phyloP scores from a whole-genome alignment of 2,113 vertebrate species.

The Brachionichthys hirsutus region DNA sequence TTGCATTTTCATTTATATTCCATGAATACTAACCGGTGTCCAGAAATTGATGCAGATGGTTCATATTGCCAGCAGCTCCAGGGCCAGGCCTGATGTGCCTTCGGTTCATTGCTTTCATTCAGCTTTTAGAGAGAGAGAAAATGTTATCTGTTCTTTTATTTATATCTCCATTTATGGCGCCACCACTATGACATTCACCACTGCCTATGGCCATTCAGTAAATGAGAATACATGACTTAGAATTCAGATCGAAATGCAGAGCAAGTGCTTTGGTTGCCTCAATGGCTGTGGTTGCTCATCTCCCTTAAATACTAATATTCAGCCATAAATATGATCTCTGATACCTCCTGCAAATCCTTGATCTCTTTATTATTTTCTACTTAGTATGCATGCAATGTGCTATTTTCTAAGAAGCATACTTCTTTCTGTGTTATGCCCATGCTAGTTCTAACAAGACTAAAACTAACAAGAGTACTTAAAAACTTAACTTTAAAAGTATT shows the following conservation, averaged over 20 bases:
- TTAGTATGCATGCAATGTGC: background rate
- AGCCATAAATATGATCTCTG: too few species aligned
- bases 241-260: too few species aligned
- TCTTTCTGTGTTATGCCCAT: too few species aligned
- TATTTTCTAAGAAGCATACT: background rate
- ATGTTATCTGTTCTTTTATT: slow-evolving; percentile 64
- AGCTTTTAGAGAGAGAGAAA: slow-evolving; percentile 14
- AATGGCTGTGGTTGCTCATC: too few species aligned
- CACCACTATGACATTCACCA: background rate
- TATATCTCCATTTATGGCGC: slow-evolving; percentile 51
- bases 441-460: too few species aligned
- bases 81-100: slow-evolving; percentile 2
- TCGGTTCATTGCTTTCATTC: slow-evolving; percentile 8
- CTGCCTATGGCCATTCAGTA: slow-evolving; percentile 9
- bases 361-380: too few species aligned
- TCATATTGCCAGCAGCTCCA: slow-evolving; percentile 8
- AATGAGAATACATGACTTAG: too few species aligned
- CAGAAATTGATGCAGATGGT: slow-evolving; percentile 1
- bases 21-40: slow-evolving; percentile 22
- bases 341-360: too few species aligned
- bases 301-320: too few species aligned
- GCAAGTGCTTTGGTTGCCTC: too few species aligned
- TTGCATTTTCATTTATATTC: background rate
- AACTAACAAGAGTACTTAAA: too few species aligned
- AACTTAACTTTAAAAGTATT: too few species aligned